Base-by-base conservation (phyloP, 2,888 invertebrate species). In the Eremobia ochroleuca region DNA sequence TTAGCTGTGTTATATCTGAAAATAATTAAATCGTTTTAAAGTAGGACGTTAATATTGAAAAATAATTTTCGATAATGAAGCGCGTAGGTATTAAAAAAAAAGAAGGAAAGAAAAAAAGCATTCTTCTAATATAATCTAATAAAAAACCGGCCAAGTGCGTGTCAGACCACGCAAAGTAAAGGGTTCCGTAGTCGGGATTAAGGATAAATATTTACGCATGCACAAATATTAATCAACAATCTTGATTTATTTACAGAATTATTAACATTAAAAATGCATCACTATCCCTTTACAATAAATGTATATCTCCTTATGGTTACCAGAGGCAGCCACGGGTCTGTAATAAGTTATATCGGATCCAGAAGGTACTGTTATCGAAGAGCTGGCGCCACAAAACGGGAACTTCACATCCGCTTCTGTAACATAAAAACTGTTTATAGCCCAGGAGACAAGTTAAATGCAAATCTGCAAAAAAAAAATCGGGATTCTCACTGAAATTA, bases 1-100 rank as follows among this genome's bases (percentile, higher is more conserved):
- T 49, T 4, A 86, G 66, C 37, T 83, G 84, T 58, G 83, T 75
- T 73, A 84, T 82, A 71, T 84, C 84, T 84, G 75, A 58, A 86
- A 84, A 34, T 28, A 37, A 58, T 28, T 18, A 6, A 15, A 28
- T 34, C 4, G 0, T 43, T 49, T 25, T 43, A 9, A 46, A 25
- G 1, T 8, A 31, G 1, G 5, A 21, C 11, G 18, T 58, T 1
- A 18, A 28, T 13, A 58, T 28, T 58, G 4, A n/a, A n/a, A 55
- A 28, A 28, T 28, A 28, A 58, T 15, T 2, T 28, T 28, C 31
- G 9, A 59, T 8, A 58, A 4, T 9, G 18, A 31, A 59, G 8
- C 8, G 59, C 59, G 28, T 58, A 8, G n/a, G n/a, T n/a, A n/a
- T n/a, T n/a, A n/a, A n/a, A 31, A 31, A 59, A 31, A 4, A 9